Evolutionary conservation across 2,888 invertebrate genomes (phyloP), one percentile per base, ranked within the genome.

Genomic region (Agrotis clavis): DNA sequence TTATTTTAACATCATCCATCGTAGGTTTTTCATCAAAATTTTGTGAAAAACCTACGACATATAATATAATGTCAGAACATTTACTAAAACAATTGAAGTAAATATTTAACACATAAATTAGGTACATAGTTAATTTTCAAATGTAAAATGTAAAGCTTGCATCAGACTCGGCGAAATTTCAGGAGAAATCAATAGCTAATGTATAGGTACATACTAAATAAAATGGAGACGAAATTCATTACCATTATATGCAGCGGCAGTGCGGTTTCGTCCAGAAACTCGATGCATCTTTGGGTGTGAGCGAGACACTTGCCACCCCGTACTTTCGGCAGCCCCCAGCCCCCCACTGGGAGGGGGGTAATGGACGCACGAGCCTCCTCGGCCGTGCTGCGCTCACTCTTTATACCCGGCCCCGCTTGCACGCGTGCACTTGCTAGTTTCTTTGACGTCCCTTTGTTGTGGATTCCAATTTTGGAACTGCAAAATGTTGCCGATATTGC

Each of bases 381-480:
- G 92, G 92, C 91, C 92, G 91, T 93, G 92, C 92, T 90, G 90
- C 92, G 91, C 86, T 90, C 93, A 92, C 93, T 94, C 94, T 95
- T 94, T 95, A 94, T 93, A 93, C 92, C 88, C 82, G 69, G 77
- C 80, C 82, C 80, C 90, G 93, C 93, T 91, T 92, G 93, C 92
- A 94, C 94, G 95, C 96, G 95, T 95, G 93, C 94, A 94, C 95
- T 95, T 94, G 94, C 93, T 92, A 93, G 91, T 95, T 95, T 96
- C 96, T 95, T 95, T 95, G 94, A 93, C 92, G 92, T 94, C 92
- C 92, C 95, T 95, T 95, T 95, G 92, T 92, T 92, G 94, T 91
- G 92, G 92, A 94, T 94, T 95, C 93, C 95, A 95, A 95, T 95
- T 95, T 95, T 89, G 93, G 90, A 90, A 90, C 89, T 89, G 87